These are phyloP conservation scores for Alentia gelatinosa DNA, from an alignment of 2,888 invertebrate species.

Conservation along the genomic window DNA sequence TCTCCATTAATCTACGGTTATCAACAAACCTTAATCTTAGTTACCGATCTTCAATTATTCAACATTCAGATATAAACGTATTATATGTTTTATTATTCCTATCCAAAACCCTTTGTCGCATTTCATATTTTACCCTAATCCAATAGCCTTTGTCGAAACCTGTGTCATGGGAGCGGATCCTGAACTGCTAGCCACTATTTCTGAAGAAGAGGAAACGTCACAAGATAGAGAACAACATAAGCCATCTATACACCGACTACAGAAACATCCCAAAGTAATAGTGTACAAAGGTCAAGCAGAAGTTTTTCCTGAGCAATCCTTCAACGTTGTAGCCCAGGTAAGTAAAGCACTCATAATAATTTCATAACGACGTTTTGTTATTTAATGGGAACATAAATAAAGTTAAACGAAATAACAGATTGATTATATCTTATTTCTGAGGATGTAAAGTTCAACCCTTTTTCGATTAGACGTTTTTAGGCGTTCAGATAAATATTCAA, in stretches of 20 bases:
- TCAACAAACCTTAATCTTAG: too few relatives aligned
- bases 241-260: background rate
- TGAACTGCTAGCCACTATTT: background rate
- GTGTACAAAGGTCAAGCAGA: conserved; percentile 5
- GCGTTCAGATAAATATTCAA: too few relatives aligned
- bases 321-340: background rate
- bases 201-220: background rate
- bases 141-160: background rate
- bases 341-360: too few relatives aligned
- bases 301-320: conserved; percentile 15
- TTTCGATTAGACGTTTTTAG: too few relatives aligned
- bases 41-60: too few relatives aligned
- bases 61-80: too few relatives aligned
- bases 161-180: background rate
- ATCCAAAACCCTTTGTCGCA: background rate
- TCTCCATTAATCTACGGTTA: too few relatives aligned
- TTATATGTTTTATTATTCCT: background rate
- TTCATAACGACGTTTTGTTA: too few relatives aligned
- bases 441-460: too few relatives aligned
- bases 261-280: conserved; percentile 1
- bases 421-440: too few relatives aligned
- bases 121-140: background rate
- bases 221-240: background rate
- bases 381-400: too few relatives aligned
- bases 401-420: too few relatives aligned